Conservation (phyloP, 2,113 vertebrate species). For the Scalopus aquaticus region DNA sequence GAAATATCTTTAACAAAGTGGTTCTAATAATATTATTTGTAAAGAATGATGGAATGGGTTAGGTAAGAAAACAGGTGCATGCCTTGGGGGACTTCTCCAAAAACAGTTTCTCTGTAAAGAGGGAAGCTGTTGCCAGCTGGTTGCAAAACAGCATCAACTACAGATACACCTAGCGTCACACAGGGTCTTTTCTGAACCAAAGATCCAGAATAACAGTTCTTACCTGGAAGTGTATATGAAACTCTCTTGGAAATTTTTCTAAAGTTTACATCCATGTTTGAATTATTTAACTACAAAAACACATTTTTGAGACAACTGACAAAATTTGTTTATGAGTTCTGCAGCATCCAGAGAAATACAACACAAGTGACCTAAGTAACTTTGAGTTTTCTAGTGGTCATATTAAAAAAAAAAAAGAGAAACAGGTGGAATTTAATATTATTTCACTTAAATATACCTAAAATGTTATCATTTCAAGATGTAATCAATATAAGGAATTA, state of each 20-base stretch:
- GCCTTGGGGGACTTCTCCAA: neutral
- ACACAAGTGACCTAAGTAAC: neutral
- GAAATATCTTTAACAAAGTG: neutral
- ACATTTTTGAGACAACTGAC: neutral
- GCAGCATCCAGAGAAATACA: neutral
- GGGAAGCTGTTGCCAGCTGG: no score
- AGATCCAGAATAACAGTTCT: neutral
- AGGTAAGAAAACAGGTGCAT: neutral
- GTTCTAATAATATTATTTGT: neutral
- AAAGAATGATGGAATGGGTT: neutral
- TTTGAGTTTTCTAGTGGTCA: neutral
- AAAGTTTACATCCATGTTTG: neutral
- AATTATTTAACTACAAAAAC: neutral
- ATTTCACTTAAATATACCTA: neutral
- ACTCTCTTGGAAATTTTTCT: neutral
- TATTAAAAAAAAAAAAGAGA: neutral
- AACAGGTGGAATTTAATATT: neutral
- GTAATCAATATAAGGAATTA: neutral
- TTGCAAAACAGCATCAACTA: neutral
- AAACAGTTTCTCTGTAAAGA: neutral
- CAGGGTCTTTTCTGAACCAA: neutral
- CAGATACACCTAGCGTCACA: neutral
- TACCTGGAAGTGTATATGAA: neutral
- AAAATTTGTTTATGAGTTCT: neutral
- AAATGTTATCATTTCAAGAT: neutral